A percentile compares a stretch with the other conserved stretches of the same genome.
These are phyloP conservation scores for Lethenteron reissneri DNA, from an alignment of 2,113 vertebrate species.

Conservation along the genomic window DNA sequence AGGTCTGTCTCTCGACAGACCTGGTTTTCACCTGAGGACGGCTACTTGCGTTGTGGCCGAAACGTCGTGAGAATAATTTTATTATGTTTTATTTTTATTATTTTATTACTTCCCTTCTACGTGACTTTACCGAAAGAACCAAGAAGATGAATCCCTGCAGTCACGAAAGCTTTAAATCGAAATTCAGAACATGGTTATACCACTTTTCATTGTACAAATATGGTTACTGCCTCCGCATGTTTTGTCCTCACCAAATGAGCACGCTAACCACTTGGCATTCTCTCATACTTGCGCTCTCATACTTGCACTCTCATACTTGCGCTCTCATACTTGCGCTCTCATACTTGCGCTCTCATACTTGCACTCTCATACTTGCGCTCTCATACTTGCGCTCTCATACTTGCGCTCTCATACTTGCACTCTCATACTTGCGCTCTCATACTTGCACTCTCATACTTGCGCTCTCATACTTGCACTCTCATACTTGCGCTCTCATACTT, in stretches of 20 bases:
- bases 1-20: too few species aligned
- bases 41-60: too few species aligned
- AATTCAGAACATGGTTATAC: background rate
- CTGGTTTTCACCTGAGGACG: too few species aligned
- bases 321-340: background rate
- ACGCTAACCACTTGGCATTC: too few species aligned
- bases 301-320: slow-evolving; percentile 7
- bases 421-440: slow-evolving; percentile 7
- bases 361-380: background rate
- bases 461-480: background rate
- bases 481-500: slow-evolving; percentile 8
- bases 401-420: background rate
- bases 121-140: too few species aligned
- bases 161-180: too few species aligned
- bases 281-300: background rate
- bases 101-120: too few species aligned
- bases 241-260: background rate
- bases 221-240: background rate
- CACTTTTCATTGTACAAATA: background rate
- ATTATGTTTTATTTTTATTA: too few species aligned
- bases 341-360: slow-evolving; percentile 8
- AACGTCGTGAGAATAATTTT: too few species aligned
- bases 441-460: too few species aligned
- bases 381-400: slow-evolving; percentile 8
- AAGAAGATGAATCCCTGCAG: too few species aligned